Evolutionary conservation across 2,797 vertebrate species (phyloP).

Genomic region (Eurystomus glaucurus): DNA sequence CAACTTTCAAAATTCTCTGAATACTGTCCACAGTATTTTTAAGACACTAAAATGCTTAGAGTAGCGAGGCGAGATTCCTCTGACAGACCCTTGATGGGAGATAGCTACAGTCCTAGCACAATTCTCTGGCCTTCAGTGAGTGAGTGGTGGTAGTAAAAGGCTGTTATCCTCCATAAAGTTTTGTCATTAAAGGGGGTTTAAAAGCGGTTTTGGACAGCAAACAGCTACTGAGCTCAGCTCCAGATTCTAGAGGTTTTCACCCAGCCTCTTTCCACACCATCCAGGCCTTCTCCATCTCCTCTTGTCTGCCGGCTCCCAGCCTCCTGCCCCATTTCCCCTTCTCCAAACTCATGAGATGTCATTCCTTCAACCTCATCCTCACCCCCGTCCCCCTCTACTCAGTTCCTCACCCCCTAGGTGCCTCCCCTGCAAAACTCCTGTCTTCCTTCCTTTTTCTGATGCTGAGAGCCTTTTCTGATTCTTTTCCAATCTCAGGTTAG

Average conservation of each 20-base stretch:
- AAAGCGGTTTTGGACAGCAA: background rate
- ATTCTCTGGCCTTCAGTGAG: too few species aligned
- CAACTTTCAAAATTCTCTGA: too few species aligned
- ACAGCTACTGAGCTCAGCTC: background rate
- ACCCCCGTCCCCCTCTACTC: background rate
- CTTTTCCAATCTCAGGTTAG: background rate
- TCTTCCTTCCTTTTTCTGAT: background rate
- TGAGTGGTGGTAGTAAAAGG: background rate
- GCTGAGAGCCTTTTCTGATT: background rate
- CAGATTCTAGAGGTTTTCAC: background rate
- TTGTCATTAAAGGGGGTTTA: background rate
- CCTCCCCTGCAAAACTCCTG: background rate
- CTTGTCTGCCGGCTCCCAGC: background rate
- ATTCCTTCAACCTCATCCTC: background rate
- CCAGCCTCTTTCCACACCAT: background rate
- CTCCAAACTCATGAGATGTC: background rate
- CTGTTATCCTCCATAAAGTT: background rate
- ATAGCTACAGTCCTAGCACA: too few species aligned
- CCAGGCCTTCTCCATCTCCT: background rate
- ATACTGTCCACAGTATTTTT: too few species aligned
- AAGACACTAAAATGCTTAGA: too few species aligned
- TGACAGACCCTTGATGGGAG: too few species aligned
- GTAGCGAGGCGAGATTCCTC: too few species aligned
- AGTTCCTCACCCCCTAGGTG: background rate
- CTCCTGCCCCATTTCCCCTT: background rate